phyloP scores from a whole-genome alignment of 2,888 invertebrate genomes.

The Tenthredo distinguenda region DNA sequence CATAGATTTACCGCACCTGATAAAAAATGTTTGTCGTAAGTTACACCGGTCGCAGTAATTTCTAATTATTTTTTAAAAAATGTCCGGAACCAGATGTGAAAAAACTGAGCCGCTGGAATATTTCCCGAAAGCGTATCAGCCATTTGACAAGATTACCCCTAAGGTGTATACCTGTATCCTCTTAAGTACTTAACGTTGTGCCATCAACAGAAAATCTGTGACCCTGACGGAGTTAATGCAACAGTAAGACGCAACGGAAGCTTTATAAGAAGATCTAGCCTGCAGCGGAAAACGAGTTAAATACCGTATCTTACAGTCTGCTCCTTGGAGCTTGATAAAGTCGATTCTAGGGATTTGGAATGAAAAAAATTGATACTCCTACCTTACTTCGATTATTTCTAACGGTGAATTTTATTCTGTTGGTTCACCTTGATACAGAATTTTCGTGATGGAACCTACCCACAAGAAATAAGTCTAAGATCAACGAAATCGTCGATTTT shows the following conservation, averaged over 20 bases:
- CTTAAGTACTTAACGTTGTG: too few species aligned
- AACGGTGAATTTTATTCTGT: not conserved
- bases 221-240: not conserved
- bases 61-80: too few species aligned
- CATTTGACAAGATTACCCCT: too few species aligned
- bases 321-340: not conserved
- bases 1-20: not conserved
- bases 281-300: constrained; percentile 61
- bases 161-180: not conserved
- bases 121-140: too few species aligned
- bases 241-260: constrained; percentile 10
- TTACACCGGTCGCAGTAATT: too few species aligned
- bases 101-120: too few species aligned
- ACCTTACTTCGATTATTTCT: not conserved
- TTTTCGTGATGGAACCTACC: not conserved
- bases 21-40: not conserved
- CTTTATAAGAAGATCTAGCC: constrained; percentile 9
- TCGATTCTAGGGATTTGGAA: not conserved
- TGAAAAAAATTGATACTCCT: not conserved
- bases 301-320: constrained; percentile 43
- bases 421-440: not conserved
- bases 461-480: not conserved
- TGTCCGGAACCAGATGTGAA: too few species aligned
- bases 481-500: not conserved
- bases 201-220: not conserved